Evolutionary conservation across 2,797 vertebrate species (phyloP).

Genomic region (Microcaecilia unicolor): DNA sequence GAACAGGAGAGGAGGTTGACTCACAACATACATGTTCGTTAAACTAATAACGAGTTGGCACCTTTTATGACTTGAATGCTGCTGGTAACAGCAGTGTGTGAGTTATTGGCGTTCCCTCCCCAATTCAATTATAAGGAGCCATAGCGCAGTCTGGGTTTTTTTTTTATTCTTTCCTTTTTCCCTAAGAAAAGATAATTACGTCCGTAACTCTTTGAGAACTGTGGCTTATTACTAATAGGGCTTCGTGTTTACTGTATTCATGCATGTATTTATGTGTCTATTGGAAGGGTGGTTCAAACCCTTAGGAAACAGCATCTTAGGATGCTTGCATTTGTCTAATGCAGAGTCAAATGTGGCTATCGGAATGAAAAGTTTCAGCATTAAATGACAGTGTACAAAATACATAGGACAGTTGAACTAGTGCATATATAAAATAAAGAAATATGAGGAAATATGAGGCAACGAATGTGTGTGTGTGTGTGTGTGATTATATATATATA

Average conservation of each 20-base stretch:
- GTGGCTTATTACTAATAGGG: neutral
- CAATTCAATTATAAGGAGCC: constrained; percentile 11
- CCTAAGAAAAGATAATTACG: constrained; percentile 6
- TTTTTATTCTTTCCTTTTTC: neutral
- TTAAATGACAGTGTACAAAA: constrained; percentile 17
- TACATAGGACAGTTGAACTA: constrained; percentile 15
- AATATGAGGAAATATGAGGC: too few relatives aligned
- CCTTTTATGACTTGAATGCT: constrained; percentile 1
- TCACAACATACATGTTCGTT: constrained; percentile 3
- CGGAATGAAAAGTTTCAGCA: too few relatives aligned
- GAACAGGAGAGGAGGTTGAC: constrained; percentile 6
- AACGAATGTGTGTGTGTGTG: too few relatives aligned
- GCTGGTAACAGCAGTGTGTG: constrained; percentile 10
- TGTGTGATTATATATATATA: too few relatives aligned
- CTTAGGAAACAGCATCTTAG: too few relatives aligned
- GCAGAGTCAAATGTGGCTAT: too few relatives aligned
- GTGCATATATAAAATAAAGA: constrained; percentile 24
- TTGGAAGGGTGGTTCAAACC: too few relatives aligned
- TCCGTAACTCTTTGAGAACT: constrained; percentile 1
- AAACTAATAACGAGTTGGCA: constrained; percentile 8
- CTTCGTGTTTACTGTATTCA: neutral
- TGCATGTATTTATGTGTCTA: neutral
- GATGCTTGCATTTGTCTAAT: too few relatives aligned
- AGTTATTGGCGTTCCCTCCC: constrained; percentile 3
- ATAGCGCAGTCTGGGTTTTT: too few relatives aligned